Base-by-base conservation (phyloP, 2,113 vertebrate genomes). In the Sula dactylatra region DNA sequence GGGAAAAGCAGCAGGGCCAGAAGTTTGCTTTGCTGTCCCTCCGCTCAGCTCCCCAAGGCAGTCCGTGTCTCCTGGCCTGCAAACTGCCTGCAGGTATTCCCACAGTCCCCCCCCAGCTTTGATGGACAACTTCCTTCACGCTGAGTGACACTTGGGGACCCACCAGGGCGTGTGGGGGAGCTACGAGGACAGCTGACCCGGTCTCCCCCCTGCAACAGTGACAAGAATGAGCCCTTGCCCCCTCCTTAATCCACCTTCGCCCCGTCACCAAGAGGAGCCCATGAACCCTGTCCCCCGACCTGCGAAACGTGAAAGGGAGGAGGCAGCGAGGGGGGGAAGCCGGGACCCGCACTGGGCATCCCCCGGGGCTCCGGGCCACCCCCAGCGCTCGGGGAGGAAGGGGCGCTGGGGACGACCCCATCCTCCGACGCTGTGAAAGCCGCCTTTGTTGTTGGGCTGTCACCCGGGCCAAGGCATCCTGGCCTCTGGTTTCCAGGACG, bases 81-180 rank as follows among this genome's bases (percentile, higher is more conserved):
- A 44, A 38, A 52, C 36, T 31, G 32, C 50, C 76, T 3, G 15
- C 86, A 70, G 95, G 82, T 86, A 82, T 91, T 94, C 94, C 91
- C 90, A 84, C 88, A 74, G 69, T 34, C 29, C 26, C 16, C n/a
- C 49, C 58, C 31, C 44, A 20, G 62, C 15, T 89, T 95, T 98
- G 96, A 98, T 95, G 94, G 96, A 97, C 97, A 97, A 84, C 90
- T 95, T 85, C 91, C 96, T 50, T 97, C 96, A 92, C 0, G 4
- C 93, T 97, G 97, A 97, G 19, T 97, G 97, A 97, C 97, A 96
- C 82, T 90, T 11, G 95, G 79, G 78, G 94, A 94, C 89, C 95
- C 93, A 24, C 66, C 87, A 25, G 85, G 85, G 59, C 78, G 93
- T 40, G 65, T 1, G 58, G 54, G 84, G 84, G 86, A 45, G 15